These are phyloP conservation scores for Caranx melampygus DNA, from an alignment of 2,113 vertebrate genomes.

Conservation along the genomic window DNA sequence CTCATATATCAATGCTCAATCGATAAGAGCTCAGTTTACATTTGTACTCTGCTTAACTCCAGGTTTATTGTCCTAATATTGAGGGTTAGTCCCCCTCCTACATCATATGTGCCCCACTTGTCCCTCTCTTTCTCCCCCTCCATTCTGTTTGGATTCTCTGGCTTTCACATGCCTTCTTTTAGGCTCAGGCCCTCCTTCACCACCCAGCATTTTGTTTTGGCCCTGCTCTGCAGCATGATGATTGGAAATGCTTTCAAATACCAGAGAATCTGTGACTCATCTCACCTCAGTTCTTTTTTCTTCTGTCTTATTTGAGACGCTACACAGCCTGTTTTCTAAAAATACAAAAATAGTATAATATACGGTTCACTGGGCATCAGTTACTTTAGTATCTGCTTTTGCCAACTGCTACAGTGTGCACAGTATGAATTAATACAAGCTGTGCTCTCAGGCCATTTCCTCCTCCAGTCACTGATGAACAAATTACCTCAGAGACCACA, in stretches of 20 bases:
- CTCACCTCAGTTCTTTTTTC: slow-evolving; percentile 38
- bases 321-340: no score
- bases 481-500: slow-evolving; percentile 38
- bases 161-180: slow-evolving; percentile 36
- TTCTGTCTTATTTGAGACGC: no score
- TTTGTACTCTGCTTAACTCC: slow-evolving; percentile 21
- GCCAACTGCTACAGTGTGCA: slow-evolving; percentile 1
- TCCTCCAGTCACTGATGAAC: slow-evolving; percentile 10
- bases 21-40: slow-evolving; percentile 8
- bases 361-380: background rate
- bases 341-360: background rate
- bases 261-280: slow-evolving; percentile 40
- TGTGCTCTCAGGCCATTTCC: slow-evolving; percentile 20
- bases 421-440: slow-evolving; percentile 11
- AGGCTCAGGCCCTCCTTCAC: slow-evolving; percentile 31
- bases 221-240: slow-evolving; percentile 15
- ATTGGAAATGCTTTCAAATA: slow-evolving; percentile 36
- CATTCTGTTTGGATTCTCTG: slow-evolving; percentile 19
- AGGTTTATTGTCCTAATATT: slow-evolving; percentile 51
- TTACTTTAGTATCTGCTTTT: background rate
- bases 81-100: slow-evolving; percentile 42
- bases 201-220: background rate
- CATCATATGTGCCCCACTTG: slow-evolving; percentile 13
- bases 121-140: background rate
- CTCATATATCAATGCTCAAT: slow-evolving; percentile 9